Conservation (phyloP, 2,888 invertebrate genomes). For the Tetragonula carbonaria region DNA sequence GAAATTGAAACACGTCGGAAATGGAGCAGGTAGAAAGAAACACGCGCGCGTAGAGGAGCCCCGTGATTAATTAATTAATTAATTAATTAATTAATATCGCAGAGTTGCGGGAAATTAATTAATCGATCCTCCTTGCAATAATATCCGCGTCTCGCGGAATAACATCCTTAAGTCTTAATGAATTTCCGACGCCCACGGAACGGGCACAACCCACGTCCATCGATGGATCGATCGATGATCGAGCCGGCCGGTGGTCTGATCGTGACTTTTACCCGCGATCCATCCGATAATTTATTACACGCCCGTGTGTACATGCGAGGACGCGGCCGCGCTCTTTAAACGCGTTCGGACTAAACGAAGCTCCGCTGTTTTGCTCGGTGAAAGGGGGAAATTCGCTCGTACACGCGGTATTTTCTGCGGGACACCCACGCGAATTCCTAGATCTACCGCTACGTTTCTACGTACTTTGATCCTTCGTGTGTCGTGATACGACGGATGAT, state of each 20-base stretch:
- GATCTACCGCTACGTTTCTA: constrained; percentile 52
- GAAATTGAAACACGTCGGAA: too few relatives aligned
- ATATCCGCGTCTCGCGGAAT: constrained; percentile 49
- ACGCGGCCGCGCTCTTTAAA: constrained; percentile 47
- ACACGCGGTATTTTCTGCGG: constrained; percentile 61
- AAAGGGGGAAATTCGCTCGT: constrained; percentile 69
- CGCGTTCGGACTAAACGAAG: constrained; percentile 20
- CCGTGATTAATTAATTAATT: not conserved
- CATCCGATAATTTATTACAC: constrained; percentile 28
- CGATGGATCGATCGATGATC: constrained; percentile 50
- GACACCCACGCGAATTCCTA: constrained; percentile 76
- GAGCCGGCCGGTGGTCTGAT: constrained; percentile 22
- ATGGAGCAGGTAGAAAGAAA: not conserved
- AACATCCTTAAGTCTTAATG: constrained; percentile 52
- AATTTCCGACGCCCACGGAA: constrained; percentile 64
- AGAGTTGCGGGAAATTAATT: constrained; percentile 58
- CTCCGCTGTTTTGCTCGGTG: constrained; percentile 48
- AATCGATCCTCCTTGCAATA: constrained; percentile 49
- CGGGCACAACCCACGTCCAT: constrained; percentile 35
- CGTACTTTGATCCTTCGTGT: constrained; percentile 13
- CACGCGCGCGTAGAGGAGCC: not conserved
- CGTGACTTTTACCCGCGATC: constrained; percentile 15
- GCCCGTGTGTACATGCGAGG: not conserved
- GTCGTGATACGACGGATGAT: not conserved
- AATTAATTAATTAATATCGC: not conserved